Conservation (phyloP, 2,797 vertebrate species). For the Anisognathus igniventris region DNA sequence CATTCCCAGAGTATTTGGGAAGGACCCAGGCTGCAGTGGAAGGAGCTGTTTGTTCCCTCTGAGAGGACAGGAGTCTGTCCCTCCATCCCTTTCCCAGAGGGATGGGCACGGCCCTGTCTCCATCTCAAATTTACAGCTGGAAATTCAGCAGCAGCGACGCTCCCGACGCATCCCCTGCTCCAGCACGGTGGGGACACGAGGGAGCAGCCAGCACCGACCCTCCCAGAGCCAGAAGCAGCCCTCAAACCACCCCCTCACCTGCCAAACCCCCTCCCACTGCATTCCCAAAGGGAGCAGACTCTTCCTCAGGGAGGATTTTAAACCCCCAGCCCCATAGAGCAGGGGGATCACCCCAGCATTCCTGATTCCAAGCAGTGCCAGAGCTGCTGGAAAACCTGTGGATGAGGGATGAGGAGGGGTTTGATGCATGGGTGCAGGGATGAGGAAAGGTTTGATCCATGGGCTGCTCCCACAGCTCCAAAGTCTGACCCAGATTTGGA, state of each 20-base stretch:
- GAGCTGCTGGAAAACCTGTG: background rate
- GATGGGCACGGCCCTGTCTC: fast-evolving
- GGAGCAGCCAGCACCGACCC: background rate
- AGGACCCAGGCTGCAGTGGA: background rate
- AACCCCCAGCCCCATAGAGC: background rate
- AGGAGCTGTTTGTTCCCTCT: background rate
- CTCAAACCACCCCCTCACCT: fast-evolving
- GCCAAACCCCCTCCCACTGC: background rate
- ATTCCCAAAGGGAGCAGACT: background rate
- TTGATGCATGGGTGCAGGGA: background rate
- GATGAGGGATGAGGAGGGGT: background rate
- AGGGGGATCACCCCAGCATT: fast-evolving
- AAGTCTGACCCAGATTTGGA: background rate
- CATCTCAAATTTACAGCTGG: background rate
- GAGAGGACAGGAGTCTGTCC: background rate
- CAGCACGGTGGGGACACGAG: fast-evolving
- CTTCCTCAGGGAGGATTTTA: background rate
- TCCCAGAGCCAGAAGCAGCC: background rate
- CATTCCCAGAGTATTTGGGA: fast-evolving
- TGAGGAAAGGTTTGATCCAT: background rate
- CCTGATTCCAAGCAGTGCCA: fast-evolving
- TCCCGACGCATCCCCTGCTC: background rate
- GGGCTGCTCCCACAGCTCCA: background rate
- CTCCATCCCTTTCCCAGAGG: background rate
- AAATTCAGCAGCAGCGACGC: fast-evolving